These are phyloP conservation scores for Heteromormyrus szaboi DNA, from an alignment of 2,797 vertebrate species.

Conservation along the genomic window DNA sequence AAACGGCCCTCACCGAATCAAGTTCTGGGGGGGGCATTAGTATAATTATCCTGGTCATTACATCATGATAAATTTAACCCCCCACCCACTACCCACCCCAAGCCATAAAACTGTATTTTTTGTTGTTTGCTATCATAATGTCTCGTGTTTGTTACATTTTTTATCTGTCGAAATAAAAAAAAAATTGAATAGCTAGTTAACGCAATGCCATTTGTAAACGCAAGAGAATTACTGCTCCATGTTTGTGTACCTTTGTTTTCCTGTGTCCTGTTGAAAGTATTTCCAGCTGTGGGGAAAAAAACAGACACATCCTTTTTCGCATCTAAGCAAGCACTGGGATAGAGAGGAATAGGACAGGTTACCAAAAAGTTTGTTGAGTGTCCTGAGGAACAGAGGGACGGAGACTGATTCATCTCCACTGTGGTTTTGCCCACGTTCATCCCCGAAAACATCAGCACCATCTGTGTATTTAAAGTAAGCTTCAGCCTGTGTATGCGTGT, in stretches of 20 bases:
- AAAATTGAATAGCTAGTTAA: slow-evolving; percentile 27
- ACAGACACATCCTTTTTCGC: not conserved
- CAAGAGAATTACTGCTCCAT: slow-evolving; percentile 26
- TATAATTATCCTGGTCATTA: not conserved
- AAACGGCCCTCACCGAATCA: slow-evolving; percentile 26
- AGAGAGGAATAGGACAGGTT: slow-evolving; percentile 19
- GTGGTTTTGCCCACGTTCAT: slow-evolving; percentile 25
- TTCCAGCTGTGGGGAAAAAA: slow-evolving; percentile 41
- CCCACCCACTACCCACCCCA: slow-evolving; percentile 15
- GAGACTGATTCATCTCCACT: slow-evolving; percentile 22
- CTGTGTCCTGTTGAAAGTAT: slow-evolving; percentile 53
- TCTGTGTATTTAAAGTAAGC: slow-evolving; percentile 27
- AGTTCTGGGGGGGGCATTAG: slow-evolving; percentile 7
- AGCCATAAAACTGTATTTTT: not conserved
- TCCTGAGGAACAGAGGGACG: slow-evolving; percentile 19
- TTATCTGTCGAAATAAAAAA: slow-evolving; percentile 20
- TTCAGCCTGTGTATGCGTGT: slow-evolving; percentile 28
- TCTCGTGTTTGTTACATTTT: slow-evolving; percentile 10
- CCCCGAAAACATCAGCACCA: slow-evolving; percentile 21
- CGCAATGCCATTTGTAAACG: slow-evolving; percentile 40
- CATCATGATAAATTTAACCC: slow-evolving; percentile 29
- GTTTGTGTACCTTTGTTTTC: slow-evolving; percentile 26
- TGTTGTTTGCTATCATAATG: slow-evolving; percentile 3
- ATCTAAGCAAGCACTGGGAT: not conserved
- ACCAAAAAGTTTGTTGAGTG: slow-evolving; percentile 28